These are phyloP conservation scores for Acleris cristana DNA, from an alignment of 2,888 invertebrate genomes.

Conservation along the genomic window DNA sequence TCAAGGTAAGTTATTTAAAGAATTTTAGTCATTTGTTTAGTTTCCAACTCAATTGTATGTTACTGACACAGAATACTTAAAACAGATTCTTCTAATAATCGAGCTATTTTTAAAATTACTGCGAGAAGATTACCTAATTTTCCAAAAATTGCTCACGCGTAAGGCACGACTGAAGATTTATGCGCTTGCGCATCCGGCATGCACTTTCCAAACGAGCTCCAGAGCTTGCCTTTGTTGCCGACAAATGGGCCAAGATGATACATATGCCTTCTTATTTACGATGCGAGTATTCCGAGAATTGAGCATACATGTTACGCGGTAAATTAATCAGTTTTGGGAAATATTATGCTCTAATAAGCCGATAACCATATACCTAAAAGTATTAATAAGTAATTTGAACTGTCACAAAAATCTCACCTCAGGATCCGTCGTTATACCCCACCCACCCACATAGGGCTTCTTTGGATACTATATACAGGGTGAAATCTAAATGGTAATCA, in stretches of 20 bases:
- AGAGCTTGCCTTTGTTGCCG: slow-evolving; percentile 25
- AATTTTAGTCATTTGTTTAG: slow-evolving; percentile 11
- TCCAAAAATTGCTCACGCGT: slow-evolving; percentile 51
- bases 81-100: too few species aligned
- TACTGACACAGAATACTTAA: too few species aligned
- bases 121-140: background rate
- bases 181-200: slow-evolving; percentile 63
- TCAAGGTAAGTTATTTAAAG: slow-evolving; percentile 11
- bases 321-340: slow-evolving; percentile 3
- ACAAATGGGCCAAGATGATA: slow-evolving; percentile 26
- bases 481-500: too few species aligned
- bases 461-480: too few species aligned
- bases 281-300: slow-evolving; percentile 22
- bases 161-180: slow-evolving; percentile 56
- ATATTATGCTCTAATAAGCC: background rate
- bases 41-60: too few species aligned
- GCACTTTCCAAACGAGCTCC: slow-evolving; percentile 60
- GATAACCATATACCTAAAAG: background rate
- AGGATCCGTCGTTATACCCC: too few species aligned
- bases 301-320: background rate
- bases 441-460: too few species aligned
- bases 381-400: too few species aligned
- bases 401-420: too few species aligned
- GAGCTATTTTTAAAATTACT: too few species aligned
- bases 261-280: slow-evolving; percentile 1